phyloP scores from a whole-genome alignment of 2,797 vertebrate genomes.

The Bovichtus diacanthus region DNA sequence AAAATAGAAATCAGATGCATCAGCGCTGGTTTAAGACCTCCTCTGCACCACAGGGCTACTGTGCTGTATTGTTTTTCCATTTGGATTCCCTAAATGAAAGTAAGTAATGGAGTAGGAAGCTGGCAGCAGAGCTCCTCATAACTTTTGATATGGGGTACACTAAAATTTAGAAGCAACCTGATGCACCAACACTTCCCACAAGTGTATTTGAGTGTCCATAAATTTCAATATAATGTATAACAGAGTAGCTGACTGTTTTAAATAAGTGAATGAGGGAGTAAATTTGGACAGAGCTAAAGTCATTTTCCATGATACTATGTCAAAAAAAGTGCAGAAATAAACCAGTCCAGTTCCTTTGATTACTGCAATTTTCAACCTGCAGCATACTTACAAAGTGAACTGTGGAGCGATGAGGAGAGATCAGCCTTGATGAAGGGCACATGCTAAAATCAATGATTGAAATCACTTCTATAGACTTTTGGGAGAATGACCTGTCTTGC shows the following conservation, averaged over 20 bases:
- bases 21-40: not conserved
- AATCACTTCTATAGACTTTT: not conserved
- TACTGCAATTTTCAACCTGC: not conserved
- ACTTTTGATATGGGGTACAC: not conserved
- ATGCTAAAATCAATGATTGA: no score
- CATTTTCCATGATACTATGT: not conserved
- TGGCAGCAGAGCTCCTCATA: not conserved
- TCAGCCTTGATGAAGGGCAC: not conserved
- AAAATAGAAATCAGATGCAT: constrained; percentile 24
- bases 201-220: not conserved
- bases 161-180: not conserved
- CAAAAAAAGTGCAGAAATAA: constrained; percentile 2
- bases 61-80: not conserved
- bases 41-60: not conserved
- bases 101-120: not conserved
- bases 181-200: not conserved
- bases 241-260: not conserved
- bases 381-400: not conserved
- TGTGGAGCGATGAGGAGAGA: not conserved
- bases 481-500: not conserved
- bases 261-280: not conserved
- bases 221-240: no score
- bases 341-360: not conserved
- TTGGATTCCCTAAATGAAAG: constrained; percentile 17
- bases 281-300: not conserved